Evolutionary conservation across 2,888 invertebrate species (phyloP).

Genomic region (Antheraea assamensis): DNA sequence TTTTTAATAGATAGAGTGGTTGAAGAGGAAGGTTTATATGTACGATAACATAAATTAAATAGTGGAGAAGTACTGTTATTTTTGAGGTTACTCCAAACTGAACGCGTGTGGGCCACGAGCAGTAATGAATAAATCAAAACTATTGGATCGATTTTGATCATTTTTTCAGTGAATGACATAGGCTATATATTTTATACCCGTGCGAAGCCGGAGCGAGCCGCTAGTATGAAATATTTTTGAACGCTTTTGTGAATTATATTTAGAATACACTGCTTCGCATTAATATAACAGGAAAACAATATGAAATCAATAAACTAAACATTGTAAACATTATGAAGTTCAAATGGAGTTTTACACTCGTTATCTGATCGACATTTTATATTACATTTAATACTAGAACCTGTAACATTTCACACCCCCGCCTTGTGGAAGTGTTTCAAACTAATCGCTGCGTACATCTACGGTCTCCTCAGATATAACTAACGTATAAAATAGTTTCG

Average conservation of each 20-base stretch:
- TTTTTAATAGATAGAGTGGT: too few species aligned
- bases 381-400: conserved; percentile 45
- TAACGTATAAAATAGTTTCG: not conserved
- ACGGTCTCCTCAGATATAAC: not conserved
- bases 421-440: conserved; percentile 28
- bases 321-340: conserved; percentile 36
- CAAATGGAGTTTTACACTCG: conserved; percentile 26
- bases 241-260: not conserved
- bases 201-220: too few species aligned
- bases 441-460: conserved; percentile 33
- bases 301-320: conserved; percentile 13
- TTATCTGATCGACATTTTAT: conserved; percentile 53
- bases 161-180: too few species aligned
- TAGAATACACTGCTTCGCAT: not conserved
- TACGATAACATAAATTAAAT: too few species aligned
- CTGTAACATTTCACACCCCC: conserved; percentile 53
- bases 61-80: too few species aligned
- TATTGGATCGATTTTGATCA: too few species aligned
- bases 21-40: too few species aligned
- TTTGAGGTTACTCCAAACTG: too few species aligned
- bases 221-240: not conserved
- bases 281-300: conserved; percentile 4
- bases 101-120: too few species aligned
- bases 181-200: too few species aligned
- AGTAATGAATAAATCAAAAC: too few species aligned